Conservation (phyloP, 2,797 vertebrate genomes). For the Sternotherus odoratus region DNA sequence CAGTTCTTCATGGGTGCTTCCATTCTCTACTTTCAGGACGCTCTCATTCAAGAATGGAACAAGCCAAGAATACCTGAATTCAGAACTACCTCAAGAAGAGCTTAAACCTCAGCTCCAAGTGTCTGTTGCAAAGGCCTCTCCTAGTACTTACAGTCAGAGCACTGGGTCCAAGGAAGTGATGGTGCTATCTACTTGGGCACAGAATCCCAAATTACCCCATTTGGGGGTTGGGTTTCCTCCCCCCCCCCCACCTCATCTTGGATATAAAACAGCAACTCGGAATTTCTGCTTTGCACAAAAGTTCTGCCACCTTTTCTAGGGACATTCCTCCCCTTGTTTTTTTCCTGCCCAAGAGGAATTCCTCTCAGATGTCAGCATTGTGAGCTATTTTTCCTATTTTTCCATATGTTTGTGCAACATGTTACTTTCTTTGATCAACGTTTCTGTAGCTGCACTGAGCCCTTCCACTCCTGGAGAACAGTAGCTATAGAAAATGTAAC, state of each 20-base stretch:
- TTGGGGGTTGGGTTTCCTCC: neutral
- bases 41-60: neutral
- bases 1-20: neutral
- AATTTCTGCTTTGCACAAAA: neutral
- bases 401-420: neutral
- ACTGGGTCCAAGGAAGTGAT: neutral
- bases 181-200: neutral
- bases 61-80: neutral
- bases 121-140: neutral
- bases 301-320: rapidly evolving
- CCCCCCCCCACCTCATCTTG: neutral
- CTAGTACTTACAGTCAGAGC: neutral
- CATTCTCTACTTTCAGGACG: neutral
- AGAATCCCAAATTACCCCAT: neutral
- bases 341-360: neutral
- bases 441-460: neutral
- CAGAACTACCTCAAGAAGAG: neutral
- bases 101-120: neutral
- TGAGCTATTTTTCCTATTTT: neutral
- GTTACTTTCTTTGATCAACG: neutral
- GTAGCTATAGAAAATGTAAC: neutral
- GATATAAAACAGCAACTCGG: neutral
- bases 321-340: neutral
- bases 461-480: neutral
- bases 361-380: neutral